Base-by-base conservation (phyloP, 2,888 invertebrate species). In the Cryptophagus acutangulus region DNA sequence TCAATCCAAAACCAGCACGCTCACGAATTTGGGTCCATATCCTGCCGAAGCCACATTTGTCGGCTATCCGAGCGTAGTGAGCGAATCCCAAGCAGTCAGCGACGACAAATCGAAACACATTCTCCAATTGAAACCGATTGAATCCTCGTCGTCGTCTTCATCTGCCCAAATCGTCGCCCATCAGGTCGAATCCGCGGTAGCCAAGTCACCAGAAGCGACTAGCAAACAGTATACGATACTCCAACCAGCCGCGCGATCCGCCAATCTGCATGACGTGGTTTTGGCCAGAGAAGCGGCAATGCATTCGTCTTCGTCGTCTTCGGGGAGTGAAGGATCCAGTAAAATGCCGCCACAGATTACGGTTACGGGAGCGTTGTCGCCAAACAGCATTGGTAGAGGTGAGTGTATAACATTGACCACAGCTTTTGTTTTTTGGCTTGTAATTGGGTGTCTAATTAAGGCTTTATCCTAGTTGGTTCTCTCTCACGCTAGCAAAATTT, bases 181-280 rank as follows among this genome's bases (percentile, higher is more conserved):
- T n/a, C 10, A 12, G 3, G 48, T 49, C 33, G 51, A 66, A 38
- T 41, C 64, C 1, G 53, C 61, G 14, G 55, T 62, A 29, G 61
- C 57, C 28, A 64, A 61, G 51, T 71, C 71, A 38, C 71, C 71
- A 17, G 72, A 58, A 59, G 57, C 65, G 54, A 58, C 75, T 71
- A 81, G 81, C 45, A 90, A 90, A 70, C 88, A 89, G 66, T 90
- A 89, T 64, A 90, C 89, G 45, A 88, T 88, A 53, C 73, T 90
- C 48, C 89, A 90, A 68, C 89, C 89, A 1, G 88, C 88, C 8
- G 87, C 88, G 14, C 77, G 87, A 35, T 87, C 87, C 0, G 87
- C 87, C 33, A 84, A 84, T 25, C 75, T 88, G 62, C 87, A 88
- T 64, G 88, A 89, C 64, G 66, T 65, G 14, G 76, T 79, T 18